Base-by-base conservation (phyloP, 2,888 invertebrate genomes). In the Drosophila parthenogenetica region DNA sequence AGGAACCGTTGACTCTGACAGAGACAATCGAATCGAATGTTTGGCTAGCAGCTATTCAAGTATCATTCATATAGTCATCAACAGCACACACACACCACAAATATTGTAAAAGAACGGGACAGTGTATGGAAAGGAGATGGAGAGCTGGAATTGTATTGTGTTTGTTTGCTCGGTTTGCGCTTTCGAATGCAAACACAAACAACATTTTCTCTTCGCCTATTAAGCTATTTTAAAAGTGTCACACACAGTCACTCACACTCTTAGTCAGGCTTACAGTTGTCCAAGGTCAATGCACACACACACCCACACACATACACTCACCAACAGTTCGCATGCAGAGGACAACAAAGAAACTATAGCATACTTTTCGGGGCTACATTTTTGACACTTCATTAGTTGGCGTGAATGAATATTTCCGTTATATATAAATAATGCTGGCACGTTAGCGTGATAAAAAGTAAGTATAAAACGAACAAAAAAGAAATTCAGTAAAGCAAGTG, bases 361-460 rank as follows among this genome's bases (percentile, higher is more conserved):
- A 71, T 50, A 66, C 63, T 60, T 84, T 81, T 73, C 59, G 70
- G 81, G 79, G 79, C 69, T 65, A 62, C 70, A 70, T 69, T 87
- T 83, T 87, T 76, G 85, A 79, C 87, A 85, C 83, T 87, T 84
- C 83, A 83, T 87, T 83, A 85, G 82, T 77, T 81, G 72, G 72
- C 70, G 55, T 69, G 73, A 84, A 87, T 74, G 85, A 77, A 87
- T 69, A 64, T 77, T 78, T 86, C 75, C 87, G 78, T 71, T 75
- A 62, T 69, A 50, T 79, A 74, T 76, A 69, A 74, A 81, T 79
- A 82, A 78, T 78, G 50, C 63, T 54, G 29, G 49, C 65, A 71
- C 70, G 65, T 62, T 63, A 55, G 35, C 58, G 49, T 64, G 46
- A 69, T 59, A 60, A 48, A 65, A 77, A 65, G 14, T 39, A 53